Evolutionary conservation across 2,113 vertebrate species (phyloP), one percentile per base, ranked within the genome.

Genomic region (Lagopus leucura): DNA sequence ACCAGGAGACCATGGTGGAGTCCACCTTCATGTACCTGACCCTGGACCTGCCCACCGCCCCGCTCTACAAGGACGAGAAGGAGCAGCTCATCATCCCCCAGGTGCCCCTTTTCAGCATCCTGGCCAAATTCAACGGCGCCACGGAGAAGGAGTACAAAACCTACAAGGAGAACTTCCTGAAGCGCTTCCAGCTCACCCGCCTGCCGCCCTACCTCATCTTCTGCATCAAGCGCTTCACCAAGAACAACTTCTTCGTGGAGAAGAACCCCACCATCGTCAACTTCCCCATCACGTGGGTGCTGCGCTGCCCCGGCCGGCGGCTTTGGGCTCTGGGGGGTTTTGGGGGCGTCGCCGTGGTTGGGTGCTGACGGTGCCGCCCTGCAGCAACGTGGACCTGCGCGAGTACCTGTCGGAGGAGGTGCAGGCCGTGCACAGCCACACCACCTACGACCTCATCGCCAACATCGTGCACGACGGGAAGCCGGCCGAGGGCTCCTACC

Each of bases 231-330:
- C 98, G 99, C 85, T 99, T 99, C 97, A 99, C 99, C 92, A 99
- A 99, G 97, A 99, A 99, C 97, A 99, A 99, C 97, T 99, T 99
- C 97, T 99, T 99, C 21, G 98, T 99, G 88, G 99, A 99, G 95
- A 99, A 99, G 96, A 99, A 99, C 86, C 99, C 99, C 13, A 99
- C 99, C 38, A 99, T 99, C 5, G 99, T 99, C 91, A 99, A 99
- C 97, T 99, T 99, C n/a, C 77, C 99, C 21, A 99, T 99, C 97
- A 99, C 99, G 99, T 99, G 91, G 96, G 98, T 97, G 22, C 22
- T 21, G 11, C 22, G 21, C 48, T 50, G 10, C 8, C 45, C 45
- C 45, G 13, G 5, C 42, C 42, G 5, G 42, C 13, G 13, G 42
- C 14, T 42, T 43, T 42, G 19, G 45, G 45, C 36, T 36, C 36